Evolutionary conservation across 2,113 vertebrate genomes (phyloP).

Genomic region (Ctenomys sociabilis): DNA sequence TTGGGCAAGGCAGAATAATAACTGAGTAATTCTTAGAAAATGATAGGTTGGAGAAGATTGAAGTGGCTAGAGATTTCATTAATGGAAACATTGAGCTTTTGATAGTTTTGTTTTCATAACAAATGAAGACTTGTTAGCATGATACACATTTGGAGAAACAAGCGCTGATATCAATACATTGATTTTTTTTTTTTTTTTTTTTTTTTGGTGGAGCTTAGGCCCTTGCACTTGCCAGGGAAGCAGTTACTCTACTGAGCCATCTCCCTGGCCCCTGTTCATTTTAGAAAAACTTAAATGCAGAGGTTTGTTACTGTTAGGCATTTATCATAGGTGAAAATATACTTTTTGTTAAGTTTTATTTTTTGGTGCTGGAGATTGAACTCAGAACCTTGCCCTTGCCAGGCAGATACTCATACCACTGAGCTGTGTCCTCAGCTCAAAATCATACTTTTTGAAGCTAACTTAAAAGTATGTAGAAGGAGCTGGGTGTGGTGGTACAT

Average conservation of each 20-base stretch:
- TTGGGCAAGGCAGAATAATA: not conserved
- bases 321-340: not conserved
- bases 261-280: no score
- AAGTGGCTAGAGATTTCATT: not conserved
- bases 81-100: not conserved
- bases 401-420: no score
- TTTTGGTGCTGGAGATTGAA: no score
- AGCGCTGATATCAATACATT: constrained; percentile 1
- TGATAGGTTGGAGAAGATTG: not conserved
- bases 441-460: not conserved
- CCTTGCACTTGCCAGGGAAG: no score
- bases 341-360: not conserved
- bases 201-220: no score
- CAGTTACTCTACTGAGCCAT: no score
- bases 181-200: not conserved
- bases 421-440: no score
- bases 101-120: not conserved
- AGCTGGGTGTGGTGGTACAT: no score
- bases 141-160: not conserved
- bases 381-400: no score
- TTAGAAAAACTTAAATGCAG: constrained; percentile 23
- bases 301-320: constrained; percentile 19
- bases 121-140: constrained; percentile 17
- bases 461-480: not conserved
- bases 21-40: not conserved